Evolutionary conservation across 2,888 invertebrate genomes (phyloP).

Genomic region (Elegia similella): DNA sequence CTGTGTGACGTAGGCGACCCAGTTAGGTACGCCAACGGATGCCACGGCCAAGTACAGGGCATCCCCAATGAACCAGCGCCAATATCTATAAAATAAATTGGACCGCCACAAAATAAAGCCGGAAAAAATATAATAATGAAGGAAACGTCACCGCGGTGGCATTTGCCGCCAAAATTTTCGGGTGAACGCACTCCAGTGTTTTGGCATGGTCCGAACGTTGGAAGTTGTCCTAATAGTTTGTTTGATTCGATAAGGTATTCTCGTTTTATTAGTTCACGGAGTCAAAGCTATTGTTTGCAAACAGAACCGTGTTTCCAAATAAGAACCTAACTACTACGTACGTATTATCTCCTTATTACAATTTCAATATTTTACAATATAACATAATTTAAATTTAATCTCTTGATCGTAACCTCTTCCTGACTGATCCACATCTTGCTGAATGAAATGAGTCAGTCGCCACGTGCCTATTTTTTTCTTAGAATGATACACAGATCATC

Average conservation of each 20-base stretch:
- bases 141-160: constrained; percentile 61
- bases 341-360: not conserved
- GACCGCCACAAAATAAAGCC: constrained; percentile 61
- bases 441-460: not conserved
- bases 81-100: constrained; percentile 82
- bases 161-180: constrained; percentile 75
- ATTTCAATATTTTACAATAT: not conserved
- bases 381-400: not conserved
- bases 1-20: constrained; percentile 75
- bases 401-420: not conserved
- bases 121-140: constrained; percentile 73
- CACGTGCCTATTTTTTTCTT: constrained; percentile 14
- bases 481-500: constrained; percentile 8
- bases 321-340: not conserved
- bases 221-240: constrained; percentile 75
- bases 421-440: not conserved
- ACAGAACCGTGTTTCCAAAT: constrained; percentile 13
- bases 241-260: constrained; percentile 63
- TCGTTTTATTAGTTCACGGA: constrained; percentile 44
- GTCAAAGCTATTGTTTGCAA: constrained; percentile 27
- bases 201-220: constrained; percentile 68
- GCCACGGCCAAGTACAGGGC: constrained; percentile 80
- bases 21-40: constrained; percentile 77
- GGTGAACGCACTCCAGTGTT: constrained; percentile 78
- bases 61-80: constrained; percentile 79